Percentiles rank a stretch among this genome's conserved stretches.
These are phyloP conservation scores for Temnothorax curvispinosus DNA, from an alignment of 1,140 invertebrate genomes.

Conservation along the genomic window DNA sequence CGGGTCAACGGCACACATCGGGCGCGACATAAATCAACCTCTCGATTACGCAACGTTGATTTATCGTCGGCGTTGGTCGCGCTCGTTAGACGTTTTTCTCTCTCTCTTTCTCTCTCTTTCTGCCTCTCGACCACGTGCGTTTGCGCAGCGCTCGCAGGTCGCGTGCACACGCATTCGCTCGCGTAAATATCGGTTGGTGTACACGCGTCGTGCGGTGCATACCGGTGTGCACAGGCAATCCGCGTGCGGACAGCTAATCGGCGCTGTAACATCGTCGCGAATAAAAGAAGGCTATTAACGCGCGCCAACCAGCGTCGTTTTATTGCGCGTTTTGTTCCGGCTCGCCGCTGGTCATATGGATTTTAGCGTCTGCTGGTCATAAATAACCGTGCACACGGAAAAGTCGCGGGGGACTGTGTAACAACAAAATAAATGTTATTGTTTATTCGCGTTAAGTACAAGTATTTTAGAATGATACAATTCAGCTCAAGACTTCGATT, in stretches of 20 bases:
- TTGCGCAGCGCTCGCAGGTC: conserved; percentile 15
- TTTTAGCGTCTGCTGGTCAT: neutral
- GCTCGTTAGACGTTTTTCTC: conserved; percentile 24
- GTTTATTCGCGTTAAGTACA: neutral
- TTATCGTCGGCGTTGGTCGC: conserved; percentile 48
- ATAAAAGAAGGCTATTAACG: conserved; percentile 56
- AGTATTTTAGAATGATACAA: neutral
- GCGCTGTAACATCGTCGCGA: conserved; percentile 35
- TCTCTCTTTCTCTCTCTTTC: conserved; percentile 24
- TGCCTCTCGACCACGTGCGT: conserved; percentile 35
- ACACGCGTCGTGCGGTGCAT: conserved; percentile 7
- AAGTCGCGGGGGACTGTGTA: neutral
- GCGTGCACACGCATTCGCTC: conserved; percentile 14
- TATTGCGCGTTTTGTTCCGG: conserved; percentile 48
- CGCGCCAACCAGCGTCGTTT: conserved; percentile 31
- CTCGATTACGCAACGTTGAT: conserved; percentile 60
- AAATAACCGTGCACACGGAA: neutral
- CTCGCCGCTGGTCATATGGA: conserved; percentile 13
- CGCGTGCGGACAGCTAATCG: conserved; percentile 45
- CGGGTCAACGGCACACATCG: conserved; percentile 50
- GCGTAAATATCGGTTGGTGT: conserved; percentile 52
- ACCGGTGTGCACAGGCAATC: conserved; percentile 11
- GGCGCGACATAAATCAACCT: conserved; percentile 55
- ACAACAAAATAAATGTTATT: neutral
- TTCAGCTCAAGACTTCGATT: too few species aligned